A percentile compares a stretch with the other conserved stretches of the same genome.
phyloP scores from a whole-genome alignment of 2,113 vertebrate species.

The Choloepus hoffmanni region DNA sequence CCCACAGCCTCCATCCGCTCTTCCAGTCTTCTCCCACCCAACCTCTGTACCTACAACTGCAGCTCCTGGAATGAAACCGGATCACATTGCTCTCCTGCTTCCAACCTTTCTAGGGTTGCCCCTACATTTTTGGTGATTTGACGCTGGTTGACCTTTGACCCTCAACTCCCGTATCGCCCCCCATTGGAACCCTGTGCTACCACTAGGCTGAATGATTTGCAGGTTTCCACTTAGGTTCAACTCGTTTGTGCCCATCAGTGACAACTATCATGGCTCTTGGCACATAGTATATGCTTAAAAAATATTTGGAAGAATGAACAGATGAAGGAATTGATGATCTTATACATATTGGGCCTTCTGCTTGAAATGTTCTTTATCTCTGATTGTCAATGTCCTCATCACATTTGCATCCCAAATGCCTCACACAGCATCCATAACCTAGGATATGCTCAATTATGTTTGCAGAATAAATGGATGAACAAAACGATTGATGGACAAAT shows the following conservation, averaged over 20 bases:
- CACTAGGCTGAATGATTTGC: neutral
- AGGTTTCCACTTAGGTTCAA: neutral
- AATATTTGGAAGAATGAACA: constrained; percentile 23
- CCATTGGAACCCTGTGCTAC: neutral
- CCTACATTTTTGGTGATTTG: neutral
- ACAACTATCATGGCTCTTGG: neutral
- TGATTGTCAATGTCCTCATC: neutral
- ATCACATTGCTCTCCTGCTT: neutral
- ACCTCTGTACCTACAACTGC: neutral
- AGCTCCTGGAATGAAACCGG: neutral
- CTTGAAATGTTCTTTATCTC: neutral
- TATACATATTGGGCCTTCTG: neutral
- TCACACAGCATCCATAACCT: neutral
- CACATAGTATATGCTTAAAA: neutral
- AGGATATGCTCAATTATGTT: neutral
- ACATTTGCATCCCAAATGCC: neutral
- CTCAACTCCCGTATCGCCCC: neutral
- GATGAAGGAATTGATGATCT: neutral
- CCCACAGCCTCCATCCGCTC: no score
- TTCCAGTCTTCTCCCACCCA: neutral
- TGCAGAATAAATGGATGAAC: neutral
- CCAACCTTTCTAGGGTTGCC: neutral
- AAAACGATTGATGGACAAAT: neutral
- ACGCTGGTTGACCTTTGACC: neutral
- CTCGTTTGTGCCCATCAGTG: neutral